Evolutionary conservation across 2,797 vertebrate genomes (phyloP).

Genomic region (Tachyglossus aculeatus): DNA sequence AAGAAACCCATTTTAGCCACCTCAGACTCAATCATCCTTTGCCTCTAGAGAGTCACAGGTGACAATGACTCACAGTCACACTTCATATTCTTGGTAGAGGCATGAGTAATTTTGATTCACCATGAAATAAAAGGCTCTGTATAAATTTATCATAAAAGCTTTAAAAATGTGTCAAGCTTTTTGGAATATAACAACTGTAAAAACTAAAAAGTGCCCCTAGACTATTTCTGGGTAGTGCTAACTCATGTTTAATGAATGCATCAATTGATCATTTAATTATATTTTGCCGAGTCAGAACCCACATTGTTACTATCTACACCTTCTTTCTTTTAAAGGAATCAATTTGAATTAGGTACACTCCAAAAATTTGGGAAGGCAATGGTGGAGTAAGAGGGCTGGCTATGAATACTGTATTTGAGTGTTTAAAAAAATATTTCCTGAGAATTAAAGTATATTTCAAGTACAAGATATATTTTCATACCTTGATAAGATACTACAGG

Average conservation of each 20-base stretch:
- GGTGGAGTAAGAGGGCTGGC: no score
- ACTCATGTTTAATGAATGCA: not conserved
- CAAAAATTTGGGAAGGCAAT: no score
- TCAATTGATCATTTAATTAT: not conserved
- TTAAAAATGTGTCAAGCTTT: constrained; percentile 26
- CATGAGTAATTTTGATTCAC: constrained; percentile 43
- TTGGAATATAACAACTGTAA: not conserved
- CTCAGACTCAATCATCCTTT: constrained; percentile 5
- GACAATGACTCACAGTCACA: constrained; percentile 28
- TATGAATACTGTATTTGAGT: no score
- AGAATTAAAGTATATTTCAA: no score
- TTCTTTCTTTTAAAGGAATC: no score
- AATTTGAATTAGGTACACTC: no score
- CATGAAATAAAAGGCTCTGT: constrained; percentile 39
- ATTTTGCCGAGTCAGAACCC: no score
- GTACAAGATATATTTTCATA: no score
- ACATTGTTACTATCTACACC: no score
- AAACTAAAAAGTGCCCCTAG: not conserved
- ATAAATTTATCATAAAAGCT: constrained; percentile 34
- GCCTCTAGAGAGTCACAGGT: not conserved
- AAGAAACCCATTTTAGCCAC: constrained; percentile 17
- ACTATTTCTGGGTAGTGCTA: not conserved
- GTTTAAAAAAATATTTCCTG: no score
- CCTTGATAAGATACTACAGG: no score
- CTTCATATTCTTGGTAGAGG: constrained; percentile 22